phyloP scores from a whole-genome alignment of 2,888 invertebrate genomes.

The Agonopterix arenella region DNA sequence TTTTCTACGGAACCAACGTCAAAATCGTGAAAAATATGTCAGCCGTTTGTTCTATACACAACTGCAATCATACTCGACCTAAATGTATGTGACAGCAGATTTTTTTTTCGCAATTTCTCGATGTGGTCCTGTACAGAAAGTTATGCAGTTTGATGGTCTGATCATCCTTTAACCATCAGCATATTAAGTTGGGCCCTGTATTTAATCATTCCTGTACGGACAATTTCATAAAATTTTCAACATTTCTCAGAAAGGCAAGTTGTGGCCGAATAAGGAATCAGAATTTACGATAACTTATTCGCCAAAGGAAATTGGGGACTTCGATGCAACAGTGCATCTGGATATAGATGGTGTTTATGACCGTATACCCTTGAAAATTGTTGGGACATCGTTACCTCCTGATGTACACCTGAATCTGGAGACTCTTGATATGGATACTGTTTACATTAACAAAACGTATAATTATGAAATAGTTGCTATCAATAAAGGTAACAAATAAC shows the following conservation, averaged over 20 bases:
- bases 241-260: conserved; percentile 68
- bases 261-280: conserved; percentile 75
- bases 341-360: conserved; percentile 75
- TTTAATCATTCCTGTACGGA: no score
- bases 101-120: no score
- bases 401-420: conserved; percentile 72
- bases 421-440: conserved; percentile 72
- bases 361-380: conserved; percentile 68
- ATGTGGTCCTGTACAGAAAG: no score
- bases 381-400: conserved; percentile 77
- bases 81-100: no score
- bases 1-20: no score
- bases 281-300: conserved; percentile 74
- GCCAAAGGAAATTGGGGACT: conserved; percentile 70
- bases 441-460: conserved; percentile 77
- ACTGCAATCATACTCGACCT: no score
- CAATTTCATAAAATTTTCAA: not conserved
- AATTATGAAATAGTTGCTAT: conserved; percentile 77
- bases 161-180: no score
- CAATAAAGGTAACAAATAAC: conserved; percentile 62
- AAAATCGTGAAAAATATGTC: no score
- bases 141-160: no score
- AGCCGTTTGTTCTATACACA: no score
- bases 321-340: conserved; percentile 69
- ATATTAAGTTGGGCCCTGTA: no score